Percentiles rank a stretch among this genome's conserved stretches.
phyloP scores from a whole-genome alignment of 2,888 invertebrate genomes.

The Emmelina monodactyla region DNA sequence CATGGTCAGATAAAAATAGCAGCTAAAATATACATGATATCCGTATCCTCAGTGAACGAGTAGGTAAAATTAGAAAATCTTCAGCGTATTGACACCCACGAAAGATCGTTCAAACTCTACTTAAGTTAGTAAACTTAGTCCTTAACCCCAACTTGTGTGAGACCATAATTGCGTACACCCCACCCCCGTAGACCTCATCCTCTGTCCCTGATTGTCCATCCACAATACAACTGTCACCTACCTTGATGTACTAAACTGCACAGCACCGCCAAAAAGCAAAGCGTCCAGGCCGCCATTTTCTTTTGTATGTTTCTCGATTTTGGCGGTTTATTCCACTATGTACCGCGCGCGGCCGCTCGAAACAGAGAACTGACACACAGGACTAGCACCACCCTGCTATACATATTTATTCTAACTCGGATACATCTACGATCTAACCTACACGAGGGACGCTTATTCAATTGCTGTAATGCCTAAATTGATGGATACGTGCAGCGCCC shows the following conservation, averaged over 20 bases:
- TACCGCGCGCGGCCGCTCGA: slow-evolving; percentile 26
- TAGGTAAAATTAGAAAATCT: too few species aligned
- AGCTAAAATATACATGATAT: too few species aligned
- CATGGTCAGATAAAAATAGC: too few species aligned
- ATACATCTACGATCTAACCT: slow-evolving; percentile 21
- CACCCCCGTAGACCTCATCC: too few species aligned
- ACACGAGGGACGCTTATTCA: slow-evolving; percentile 43
- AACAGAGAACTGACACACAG: slow-evolving; percentile 12
- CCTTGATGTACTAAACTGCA: slow-evolving; percentile 58
- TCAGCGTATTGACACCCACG: too few species aligned
- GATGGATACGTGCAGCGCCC: neutral
- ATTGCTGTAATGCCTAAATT: slow-evolving; percentile 31
- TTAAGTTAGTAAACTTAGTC: too few species aligned
- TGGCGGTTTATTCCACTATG: slow-evolving; percentile 30
- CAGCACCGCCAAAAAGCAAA: slow-evolving; percentile 50
- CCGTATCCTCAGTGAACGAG: too few species aligned
- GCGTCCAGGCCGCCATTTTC: slow-evolving; percentile 35
- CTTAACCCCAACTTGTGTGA: too few species aligned
- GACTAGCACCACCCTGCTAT: slow-evolving; percentile 7
- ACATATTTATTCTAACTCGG: slow-evolving; percentile 13
- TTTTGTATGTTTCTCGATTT: slow-evolving; percentile 17
- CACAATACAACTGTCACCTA: too few species aligned
- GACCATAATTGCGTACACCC: too few species aligned
- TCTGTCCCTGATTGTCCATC: too few species aligned
- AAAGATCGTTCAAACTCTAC: too few species aligned